Evolutionary conservation across 2,888 invertebrate genomes (phyloP).

Genomic region (Mesochorus sp.): DNA sequence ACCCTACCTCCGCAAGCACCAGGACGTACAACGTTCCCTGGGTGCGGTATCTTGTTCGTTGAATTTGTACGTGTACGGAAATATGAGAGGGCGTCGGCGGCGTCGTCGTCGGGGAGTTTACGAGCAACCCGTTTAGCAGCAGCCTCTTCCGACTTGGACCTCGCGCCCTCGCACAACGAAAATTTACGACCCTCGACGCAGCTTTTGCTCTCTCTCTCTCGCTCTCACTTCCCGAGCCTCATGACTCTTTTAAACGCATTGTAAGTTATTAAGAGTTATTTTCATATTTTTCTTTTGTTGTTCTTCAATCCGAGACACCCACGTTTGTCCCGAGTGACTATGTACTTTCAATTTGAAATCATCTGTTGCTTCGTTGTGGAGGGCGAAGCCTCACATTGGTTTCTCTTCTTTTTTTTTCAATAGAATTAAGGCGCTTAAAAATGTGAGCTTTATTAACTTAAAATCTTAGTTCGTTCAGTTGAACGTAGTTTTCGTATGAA

Average conservation of each 20-base stretch:
- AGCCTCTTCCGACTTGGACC: slow-evolving; percentile 49
- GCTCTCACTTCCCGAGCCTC: not conserved
- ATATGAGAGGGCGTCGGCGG: slow-evolving; percentile 59
- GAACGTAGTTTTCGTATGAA: too few species aligned
- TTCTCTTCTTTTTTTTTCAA: too few species aligned
- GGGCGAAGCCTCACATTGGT: too few species aligned
- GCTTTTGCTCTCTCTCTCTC: not conserved
- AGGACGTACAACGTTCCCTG: not conserved
- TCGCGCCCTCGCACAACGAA: slow-evolving; percentile 60
- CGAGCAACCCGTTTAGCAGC: slow-evolving; percentile 63
- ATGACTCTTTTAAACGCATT: not conserved
- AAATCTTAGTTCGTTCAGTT: too few species aligned
- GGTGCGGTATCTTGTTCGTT: slow-evolving; percentile 64
- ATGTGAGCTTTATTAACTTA: too few species aligned
- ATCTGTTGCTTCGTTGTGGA: too few species aligned
- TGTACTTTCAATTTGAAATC: too few species aligned
- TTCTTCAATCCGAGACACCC: not conserved
- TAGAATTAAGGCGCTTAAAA: too few species aligned
- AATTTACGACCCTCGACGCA: slow-evolving; percentile 50
- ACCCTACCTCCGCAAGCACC: not conserved
- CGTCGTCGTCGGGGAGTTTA: slow-evolving; percentile 55
- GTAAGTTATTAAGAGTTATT: slow-evolving; percentile 1
- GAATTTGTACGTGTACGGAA: slow-evolving; percentile 71
- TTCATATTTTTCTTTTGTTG: not conserved
- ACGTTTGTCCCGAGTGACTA: not conserved